Base-by-base conservation (phyloP, 2,888 invertebrate genomes). In the Patella caerulea region DNA sequence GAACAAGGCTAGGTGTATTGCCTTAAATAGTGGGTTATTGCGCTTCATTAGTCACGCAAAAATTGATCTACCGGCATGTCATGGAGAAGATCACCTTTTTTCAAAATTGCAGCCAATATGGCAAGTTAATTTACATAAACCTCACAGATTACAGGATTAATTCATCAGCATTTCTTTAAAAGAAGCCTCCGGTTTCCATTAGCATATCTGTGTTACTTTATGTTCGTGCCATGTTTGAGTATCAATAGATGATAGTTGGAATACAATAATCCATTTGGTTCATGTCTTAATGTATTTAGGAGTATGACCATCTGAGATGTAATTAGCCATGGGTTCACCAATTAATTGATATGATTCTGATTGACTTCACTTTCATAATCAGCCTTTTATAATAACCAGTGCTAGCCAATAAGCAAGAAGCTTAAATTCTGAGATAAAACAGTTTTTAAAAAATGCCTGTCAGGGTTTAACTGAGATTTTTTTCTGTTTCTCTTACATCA, bases 261-360 rank as follows among this genome's bases (percentile, higher is more conserved):
- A 65, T 65, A 65, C 24, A 65, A 65, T 65, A 65, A 65, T 65
- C 65, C 65, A 65, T 65, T 65, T 65, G 19, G 65, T 14, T 65
- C 65, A 65, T 65, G 65, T 65, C 65, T 65, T 65, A 65, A 65
- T 65, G 65, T 24, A 65, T 65, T 65, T 65, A 65, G 3, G 65
- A 65, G 65, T 65, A 65, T 65, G 65, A 65, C 11, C 11, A 24
- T 24, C 65, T 65, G 65, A 24, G 65, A 65, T 24, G 19, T 65
- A 65, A 65, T 65, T 65, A 65, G 65, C 19, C 65, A 65, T 24
- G 45, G 65, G 65, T 65, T 65, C 11, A 65, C 19, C 19, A 65
- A 65, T 65, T 65, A 65, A 65, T 65, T 65, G 65, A 65, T 65
- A 45, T 45, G 45, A 45, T 45, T 45, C 45, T 45, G 45, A 45